Base-by-base conservation (phyloP, 2,888 invertebrate genomes). In the Diarsia rubi region DNA sequence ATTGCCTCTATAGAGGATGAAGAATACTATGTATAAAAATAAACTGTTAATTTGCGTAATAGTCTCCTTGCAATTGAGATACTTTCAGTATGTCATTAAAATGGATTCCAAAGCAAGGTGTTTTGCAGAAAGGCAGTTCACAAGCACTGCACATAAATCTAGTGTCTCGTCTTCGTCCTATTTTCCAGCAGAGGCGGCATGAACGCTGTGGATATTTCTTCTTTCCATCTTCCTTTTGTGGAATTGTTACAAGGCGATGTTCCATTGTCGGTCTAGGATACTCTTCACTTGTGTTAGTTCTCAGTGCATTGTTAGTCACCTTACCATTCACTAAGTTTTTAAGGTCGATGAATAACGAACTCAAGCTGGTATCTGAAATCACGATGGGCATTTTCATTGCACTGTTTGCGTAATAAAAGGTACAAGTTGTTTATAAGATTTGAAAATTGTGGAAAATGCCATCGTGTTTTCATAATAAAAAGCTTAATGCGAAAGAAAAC, bases 321-420 rank as follows among this genome's bases (percentile, higher is more conserved):
- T 96, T 96, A 89, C 96, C 96, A 79, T 96, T 96, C 88, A 96
- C 96, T 93, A 96, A 94, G 92, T 95, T 96, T 94, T 96, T 96
- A 90, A 96, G 94, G 91, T 96, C 95, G 92, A 95, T 93, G 93
- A 96, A 96, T 91, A 96, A 94, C 88, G 96, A 94, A 92, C 92
- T 95, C 91, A 96, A 92, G 91, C 95, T 93, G 93, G 95, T 94
- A 96, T 96, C 97, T 97, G 97, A 96, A 97, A 97, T 92, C 96
- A 97, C 95, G 96, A 95, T 96, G 94, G 97, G 94, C 95, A 96
- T 97, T 96, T 96, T 96, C 96, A 94, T 91, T 93, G 92, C 88
- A 86, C 86, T 87, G 86, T 85, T 89, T 88, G 78, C 73, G 80
- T 44, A 76, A 66, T 65, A 86, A 84, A 67, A 75, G 84, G 86